phyloP scores from a whole-genome alignment of 2,797 vertebrate genomes.

The Rhynchotus rufescens region DNA sequence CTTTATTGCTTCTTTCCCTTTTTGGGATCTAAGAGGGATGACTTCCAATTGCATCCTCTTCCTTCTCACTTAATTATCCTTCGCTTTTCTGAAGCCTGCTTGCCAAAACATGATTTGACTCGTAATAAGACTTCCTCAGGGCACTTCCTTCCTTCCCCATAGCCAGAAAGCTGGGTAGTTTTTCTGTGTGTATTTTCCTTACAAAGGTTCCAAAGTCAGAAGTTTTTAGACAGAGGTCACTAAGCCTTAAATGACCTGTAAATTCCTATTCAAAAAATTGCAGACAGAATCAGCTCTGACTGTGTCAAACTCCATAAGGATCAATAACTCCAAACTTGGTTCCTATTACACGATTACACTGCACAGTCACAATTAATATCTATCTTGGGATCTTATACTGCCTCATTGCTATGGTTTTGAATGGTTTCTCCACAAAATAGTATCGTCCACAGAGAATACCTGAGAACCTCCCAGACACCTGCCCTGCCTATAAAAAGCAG shows the following conservation, averaged over 20 bases:
- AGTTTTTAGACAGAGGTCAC: background rate
- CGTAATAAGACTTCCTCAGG: background rate
- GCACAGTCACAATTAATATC: background rate
- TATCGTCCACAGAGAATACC: background rate
- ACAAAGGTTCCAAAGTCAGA: background rate
- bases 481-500: background rate
- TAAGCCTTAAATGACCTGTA: conserved; percentile 26
- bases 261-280: conserved; percentile 23
- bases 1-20: background rate
- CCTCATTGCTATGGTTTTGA: background rate
- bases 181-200: background rate
- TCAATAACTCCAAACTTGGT: conserved; percentile 8
- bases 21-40: background rate
- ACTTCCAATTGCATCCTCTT: background rate
- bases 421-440: background rate
- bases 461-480: background rate
- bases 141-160: background rate
- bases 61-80: background rate
- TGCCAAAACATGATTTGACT: background rate
- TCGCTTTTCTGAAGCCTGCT: background rate
- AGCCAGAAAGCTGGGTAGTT: background rate
- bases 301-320: background rate
- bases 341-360: background rate
- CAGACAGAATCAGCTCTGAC: background rate
- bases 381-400: background rate